Evolutionary conservation across 2,888 invertebrate genomes (phyloP).

Genomic region (Drosophila leonis): DNA sequence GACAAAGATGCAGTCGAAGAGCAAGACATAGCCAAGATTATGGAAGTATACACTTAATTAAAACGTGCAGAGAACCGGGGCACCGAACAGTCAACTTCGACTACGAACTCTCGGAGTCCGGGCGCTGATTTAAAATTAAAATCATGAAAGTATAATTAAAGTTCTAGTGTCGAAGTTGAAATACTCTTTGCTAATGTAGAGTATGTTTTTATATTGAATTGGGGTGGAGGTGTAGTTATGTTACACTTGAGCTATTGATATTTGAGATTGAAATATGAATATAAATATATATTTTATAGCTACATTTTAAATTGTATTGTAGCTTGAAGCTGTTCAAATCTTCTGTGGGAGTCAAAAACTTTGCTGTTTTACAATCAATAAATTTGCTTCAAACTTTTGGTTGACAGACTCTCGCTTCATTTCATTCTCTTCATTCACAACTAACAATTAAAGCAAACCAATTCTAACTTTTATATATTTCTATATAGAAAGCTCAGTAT

Average conservation of each 20-base stretch:
- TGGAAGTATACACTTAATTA: slow-evolving; percentile 75
- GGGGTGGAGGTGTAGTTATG: not conserved
- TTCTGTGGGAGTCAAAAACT: no score
- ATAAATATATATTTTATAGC: no score
- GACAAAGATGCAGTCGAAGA: slow-evolving; percentile 34
- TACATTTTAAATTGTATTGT: no score
- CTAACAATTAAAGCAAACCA: no score
- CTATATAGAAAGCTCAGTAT: no score
- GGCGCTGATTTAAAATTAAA: slow-evolving; percentile 67
- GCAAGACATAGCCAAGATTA: slow-evolving; percentile 20
- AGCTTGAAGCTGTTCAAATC: no score
- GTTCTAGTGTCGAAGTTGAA: not conserved
- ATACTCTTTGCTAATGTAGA: not conserved
- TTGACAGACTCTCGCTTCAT: no score
- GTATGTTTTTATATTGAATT: not conserved
- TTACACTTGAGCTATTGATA: no score
- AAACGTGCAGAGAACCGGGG: slow-evolving; percentile 49
- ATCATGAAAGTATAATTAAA: not conserved
- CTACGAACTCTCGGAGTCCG: slow-evolving; percentile 35
- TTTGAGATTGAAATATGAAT: not conserved
- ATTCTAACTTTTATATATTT: no score
- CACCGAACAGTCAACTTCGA: slow-evolving; percentile 25
- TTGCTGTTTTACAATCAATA: no score
- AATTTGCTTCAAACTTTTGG: no score
- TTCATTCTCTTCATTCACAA: no score